Conservation (phyloP, 2,888 invertebrate species). For the Volucella zonaria region DNA sequence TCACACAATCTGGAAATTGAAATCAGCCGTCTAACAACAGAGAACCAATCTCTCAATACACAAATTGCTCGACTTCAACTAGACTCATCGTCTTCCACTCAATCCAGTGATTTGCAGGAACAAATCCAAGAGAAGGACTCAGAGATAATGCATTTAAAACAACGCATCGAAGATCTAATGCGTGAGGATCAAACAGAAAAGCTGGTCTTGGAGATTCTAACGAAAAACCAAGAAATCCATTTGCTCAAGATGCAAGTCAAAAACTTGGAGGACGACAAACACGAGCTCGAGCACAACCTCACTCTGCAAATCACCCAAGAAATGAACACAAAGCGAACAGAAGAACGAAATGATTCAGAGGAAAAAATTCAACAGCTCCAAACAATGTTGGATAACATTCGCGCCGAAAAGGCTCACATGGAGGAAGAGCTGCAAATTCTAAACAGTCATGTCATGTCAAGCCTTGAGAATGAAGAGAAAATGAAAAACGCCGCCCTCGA, state of each 20-base stretch:
- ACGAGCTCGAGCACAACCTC: slow-evolving; percentile 81
- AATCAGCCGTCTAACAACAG: slow-evolving; percentile 21
- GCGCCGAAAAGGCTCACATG: slow-evolving; percentile 79
- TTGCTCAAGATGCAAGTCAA: slow-evolving; percentile 81
- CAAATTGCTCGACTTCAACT: slow-evolving; percentile 31
- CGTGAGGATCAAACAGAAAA: slow-evolving; percentile 82
- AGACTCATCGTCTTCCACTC: slow-evolving; percentile 23
- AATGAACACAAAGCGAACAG: slow-evolving; percentile 73
- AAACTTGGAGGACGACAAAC: slow-evolving; percentile 82
- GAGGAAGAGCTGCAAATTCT: slow-evolving; percentile 81
- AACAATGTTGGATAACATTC: slow-evolving; percentile 75
- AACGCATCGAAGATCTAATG: slow-evolving; percentile 82
- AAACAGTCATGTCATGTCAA: slow-evolving; percentile 81
- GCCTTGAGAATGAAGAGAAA: slow-evolving; percentile 80
- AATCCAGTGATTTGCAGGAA: slow-evolving; percentile 75
- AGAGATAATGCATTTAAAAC: slow-evolving; percentile 80
- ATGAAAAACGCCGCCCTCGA: slow-evolving; percentile 80
- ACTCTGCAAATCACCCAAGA: slow-evolving; percentile 77
- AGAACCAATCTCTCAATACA: slow-evolving; percentile 38
- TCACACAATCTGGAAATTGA: slow-evolving; percentile 12
- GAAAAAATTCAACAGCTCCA: slow-evolving; percentile 76
- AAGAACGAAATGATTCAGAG: slow-evolving; percentile 23
- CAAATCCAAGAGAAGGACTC: slow-evolving; percentile 80
- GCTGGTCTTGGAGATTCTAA: slow-evolving; percentile 80
- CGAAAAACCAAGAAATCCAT: slow-evolving; percentile 82